Evolutionary conservation across 2,113 vertebrate genomes (phyloP).

Genomic region (Zosterops japonicus): DNA sequence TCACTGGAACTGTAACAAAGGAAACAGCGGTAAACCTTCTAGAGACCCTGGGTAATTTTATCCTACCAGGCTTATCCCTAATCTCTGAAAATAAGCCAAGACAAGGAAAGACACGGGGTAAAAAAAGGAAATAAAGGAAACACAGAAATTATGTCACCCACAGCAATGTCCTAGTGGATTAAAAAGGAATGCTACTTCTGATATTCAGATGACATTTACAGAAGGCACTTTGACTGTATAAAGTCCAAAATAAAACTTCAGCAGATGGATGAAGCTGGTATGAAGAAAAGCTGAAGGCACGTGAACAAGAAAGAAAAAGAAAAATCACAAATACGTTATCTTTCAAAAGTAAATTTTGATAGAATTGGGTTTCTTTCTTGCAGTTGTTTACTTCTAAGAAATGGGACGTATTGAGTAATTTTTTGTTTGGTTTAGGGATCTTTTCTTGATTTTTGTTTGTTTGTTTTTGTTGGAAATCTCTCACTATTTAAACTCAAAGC

Average conservation of each 20-base stretch:
- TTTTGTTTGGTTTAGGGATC: background rate
- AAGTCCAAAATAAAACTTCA: background rate
- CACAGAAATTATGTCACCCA: background rate
- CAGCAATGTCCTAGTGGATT: background rate
- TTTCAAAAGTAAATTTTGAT: background rate
- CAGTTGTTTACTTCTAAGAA: background rate
- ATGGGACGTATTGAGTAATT: accelerated
- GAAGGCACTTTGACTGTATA: background rate
- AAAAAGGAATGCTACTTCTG: background rate
- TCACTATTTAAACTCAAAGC: background rate
- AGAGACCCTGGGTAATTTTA: background rate
- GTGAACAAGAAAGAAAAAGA: background rate
- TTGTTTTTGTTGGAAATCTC: background rate
- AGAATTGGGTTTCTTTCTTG: background rate
- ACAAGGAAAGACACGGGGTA: background rate
- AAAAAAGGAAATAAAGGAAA: background rate
- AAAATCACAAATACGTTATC: background rate
- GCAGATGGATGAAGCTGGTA: background rate
- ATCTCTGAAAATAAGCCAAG: background rate
- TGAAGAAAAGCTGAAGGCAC: background rate
- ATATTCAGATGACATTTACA: background rate
- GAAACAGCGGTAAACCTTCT: background rate
- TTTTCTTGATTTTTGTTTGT: background rate
- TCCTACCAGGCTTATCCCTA: background rate
- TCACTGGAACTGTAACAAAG: background rate